phyloP scores from a whole-genome alignment of 1,140 invertebrate genomes.

The Leptinotarsa undecemlineata region DNA sequence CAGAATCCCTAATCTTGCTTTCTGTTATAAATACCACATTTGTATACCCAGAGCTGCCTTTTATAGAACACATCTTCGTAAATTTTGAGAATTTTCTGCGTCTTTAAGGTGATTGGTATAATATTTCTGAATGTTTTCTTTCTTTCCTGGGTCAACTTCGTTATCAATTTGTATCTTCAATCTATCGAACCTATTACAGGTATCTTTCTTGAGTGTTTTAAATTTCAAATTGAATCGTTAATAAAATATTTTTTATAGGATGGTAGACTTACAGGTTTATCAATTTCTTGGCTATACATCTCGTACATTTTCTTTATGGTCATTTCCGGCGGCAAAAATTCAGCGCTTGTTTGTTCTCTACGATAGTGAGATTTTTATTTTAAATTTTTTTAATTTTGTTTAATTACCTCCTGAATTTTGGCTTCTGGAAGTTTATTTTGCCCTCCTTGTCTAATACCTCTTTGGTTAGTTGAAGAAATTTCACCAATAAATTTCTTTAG shows the following conservation, averaged over 20 bases:
- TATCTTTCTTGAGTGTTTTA: not conserved
- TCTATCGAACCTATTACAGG: not conserved
- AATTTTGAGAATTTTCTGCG: not conserved
- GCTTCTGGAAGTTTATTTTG: not conserved
- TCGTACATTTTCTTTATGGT: not conserved
- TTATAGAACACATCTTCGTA: not conserved
- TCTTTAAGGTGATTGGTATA: not conserved
- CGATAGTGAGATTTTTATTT: not conserved
- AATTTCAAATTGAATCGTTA: not conserved
- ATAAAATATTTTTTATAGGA: not conserved
- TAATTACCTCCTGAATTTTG: not conserved
- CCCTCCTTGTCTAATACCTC: not conserved
- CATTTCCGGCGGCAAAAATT: not conserved
- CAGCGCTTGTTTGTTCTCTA: not conserved
- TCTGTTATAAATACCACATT: not conserved
- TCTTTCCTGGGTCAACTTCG: not conserved
- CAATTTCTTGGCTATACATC: not conserved
- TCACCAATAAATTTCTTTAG: not conserved
- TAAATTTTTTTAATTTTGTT: not conserved
- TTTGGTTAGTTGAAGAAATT: not conserved
- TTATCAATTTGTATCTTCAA: not conserved
- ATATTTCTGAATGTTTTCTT: not conserved
- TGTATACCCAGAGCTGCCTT: not conserved
- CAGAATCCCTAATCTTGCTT: not conserved
- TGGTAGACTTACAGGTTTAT: not conserved